Percentiles rank a stretch among this genome's conserved stretches.
Evolutionary conservation across 1,140 invertebrate genomes (phyloP).

Genomic region (Phenacoccus solenopsis): DNA sequence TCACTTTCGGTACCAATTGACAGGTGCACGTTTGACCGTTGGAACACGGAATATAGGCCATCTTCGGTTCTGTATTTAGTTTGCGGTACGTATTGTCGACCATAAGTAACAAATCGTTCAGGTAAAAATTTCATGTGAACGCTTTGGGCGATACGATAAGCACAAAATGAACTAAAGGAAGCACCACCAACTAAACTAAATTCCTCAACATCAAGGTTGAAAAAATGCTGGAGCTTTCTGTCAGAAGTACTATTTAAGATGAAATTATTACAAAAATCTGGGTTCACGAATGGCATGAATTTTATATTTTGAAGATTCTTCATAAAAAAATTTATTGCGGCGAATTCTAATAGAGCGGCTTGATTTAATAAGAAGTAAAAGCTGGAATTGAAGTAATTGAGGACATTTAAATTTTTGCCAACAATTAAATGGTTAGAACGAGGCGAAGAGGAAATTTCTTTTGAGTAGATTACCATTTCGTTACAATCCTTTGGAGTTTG

Average conservation of each 20-base stretch:
- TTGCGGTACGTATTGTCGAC: constrained; percentile 24
- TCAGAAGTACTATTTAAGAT: constrained; percentile 30
- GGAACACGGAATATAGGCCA: constrained; percentile 46
- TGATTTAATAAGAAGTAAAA: constrained; percentile 48
- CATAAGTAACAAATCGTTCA: constrained; percentile 41
- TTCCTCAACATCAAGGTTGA: constrained; percentile 30
- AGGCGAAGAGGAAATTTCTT: neutral
- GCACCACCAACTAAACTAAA: constrained; percentile 52
- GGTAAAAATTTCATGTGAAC: constrained; percentile 42
- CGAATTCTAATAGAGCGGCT: constrained; percentile 49
- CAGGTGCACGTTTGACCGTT: constrained; percentile 43
- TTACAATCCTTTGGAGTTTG: constrained; percentile 38
- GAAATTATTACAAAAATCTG: constrained; percentile 51
- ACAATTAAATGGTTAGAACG: constrained; percentile 41
- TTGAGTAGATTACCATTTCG: neutral
- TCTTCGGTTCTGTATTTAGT: constrained; percentile 21
- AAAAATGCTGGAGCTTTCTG: neutral
- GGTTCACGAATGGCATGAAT: constrained; percentile 44
- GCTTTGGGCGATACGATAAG: constrained; percentile 46
- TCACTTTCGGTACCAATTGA: constrained; percentile 38
- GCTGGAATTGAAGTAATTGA: constrained; percentile 44
- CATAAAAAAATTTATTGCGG: constrained; percentile 40
- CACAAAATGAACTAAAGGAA: constrained; percentile 46
- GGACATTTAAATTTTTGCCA: constrained; percentile 37
- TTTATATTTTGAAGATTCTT: constrained; percentile 35